These are phyloP conservation scores for Drosophila peninsularis DNA, from an alignment of 2,888 invertebrate genomes.

Conservation along the genomic window DNA sequence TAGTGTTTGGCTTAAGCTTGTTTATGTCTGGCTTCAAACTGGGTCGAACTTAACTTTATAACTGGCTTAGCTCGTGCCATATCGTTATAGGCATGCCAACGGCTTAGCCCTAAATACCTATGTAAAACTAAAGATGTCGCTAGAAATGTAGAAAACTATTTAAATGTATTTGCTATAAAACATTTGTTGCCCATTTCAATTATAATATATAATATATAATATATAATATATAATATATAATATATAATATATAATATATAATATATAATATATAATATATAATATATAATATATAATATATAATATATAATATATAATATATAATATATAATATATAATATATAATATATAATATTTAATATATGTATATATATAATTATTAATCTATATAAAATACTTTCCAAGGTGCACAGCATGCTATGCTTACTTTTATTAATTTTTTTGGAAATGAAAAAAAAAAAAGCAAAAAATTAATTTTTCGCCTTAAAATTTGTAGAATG, in stretches of 20 bases:
- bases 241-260: no score
- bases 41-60: conserved; percentile 46
- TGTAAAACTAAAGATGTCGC: not conserved
- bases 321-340: no score
- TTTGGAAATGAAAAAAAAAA: not conserved
- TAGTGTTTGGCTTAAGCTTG: conserved; percentile 42
- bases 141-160: not conserved
- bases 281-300: no score
- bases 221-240: no score
- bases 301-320: no score
- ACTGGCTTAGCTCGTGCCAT: conserved; percentile 11
- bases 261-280: no score
- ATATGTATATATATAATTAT: no score
- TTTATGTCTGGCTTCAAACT: conserved; percentile 45
- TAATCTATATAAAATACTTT: no score
- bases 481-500: not conserved
- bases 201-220: no score
- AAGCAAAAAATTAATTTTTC: not conserved
- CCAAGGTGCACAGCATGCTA: not conserved
- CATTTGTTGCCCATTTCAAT: not conserved
- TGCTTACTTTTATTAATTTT: not conserved
- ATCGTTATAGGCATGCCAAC: conserved; percentile 2
- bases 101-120: not conserved
- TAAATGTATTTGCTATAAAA: no score
- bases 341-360: no score